These are phyloP conservation scores for Ceratosolen fusciceps DNA, from an alignment of 1,140 invertebrate species.

Conservation along the genomic window DNA sequence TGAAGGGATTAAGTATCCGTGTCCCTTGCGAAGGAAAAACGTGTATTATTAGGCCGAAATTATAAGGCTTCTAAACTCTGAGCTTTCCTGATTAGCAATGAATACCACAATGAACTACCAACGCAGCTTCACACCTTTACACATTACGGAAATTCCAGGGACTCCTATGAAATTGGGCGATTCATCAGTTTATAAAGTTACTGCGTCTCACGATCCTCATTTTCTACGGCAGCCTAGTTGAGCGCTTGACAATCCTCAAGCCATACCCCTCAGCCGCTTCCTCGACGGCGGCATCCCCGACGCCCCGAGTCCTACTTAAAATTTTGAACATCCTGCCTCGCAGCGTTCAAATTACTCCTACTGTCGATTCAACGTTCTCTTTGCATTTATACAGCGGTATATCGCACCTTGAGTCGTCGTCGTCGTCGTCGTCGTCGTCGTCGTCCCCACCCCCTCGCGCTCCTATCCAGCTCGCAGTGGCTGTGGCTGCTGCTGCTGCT, in stretches of 20 bases:
- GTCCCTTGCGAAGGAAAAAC: no score
- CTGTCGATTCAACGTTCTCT: slow-evolving; percentile 4
- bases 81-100: no score
- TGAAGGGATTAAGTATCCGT: no score
- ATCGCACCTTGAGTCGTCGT: not conserved
- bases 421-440: no score
- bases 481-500: no score
- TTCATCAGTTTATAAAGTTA: not conserved
- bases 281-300: not conserved
- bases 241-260: not conserved
- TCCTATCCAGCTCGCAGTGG: no score
- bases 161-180: not conserved
- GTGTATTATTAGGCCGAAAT: no score
- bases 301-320: not conserved
- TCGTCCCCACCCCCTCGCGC: no score
- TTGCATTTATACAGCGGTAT: not conserved
- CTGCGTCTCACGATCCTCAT: not conserved
- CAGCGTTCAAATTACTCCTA: slow-evolving; percentile 19
- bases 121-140: no score
- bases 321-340: not conserved
- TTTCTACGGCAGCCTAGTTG: not conserved
- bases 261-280: not conserved
- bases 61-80: no score
- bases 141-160: no score
- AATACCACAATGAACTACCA: no score